Evolutionary conservation across 2,888 invertebrate genomes (phyloP), one percentile per base, ranked within the genome.

Genomic region (Tryphoninae sp.): DNA sequence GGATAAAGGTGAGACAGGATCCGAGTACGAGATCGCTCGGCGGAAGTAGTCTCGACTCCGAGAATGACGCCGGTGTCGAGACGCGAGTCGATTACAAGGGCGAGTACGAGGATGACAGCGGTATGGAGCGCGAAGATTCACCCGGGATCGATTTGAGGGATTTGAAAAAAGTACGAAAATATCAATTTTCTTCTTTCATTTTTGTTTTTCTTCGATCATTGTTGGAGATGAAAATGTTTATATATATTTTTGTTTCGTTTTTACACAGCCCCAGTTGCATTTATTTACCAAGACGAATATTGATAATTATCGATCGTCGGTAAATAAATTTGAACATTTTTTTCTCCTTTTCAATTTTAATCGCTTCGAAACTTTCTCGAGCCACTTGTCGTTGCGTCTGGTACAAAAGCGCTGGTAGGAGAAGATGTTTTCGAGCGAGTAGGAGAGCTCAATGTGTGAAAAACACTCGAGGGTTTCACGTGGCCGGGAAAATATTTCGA

Each of bases 1-100:
- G 91, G 91, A 92, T 92, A 76, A 92, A 91, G 87, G 91, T 91
- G 58, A 89, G 91, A 42, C 91, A 91, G 85, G 90, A 89, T 86
- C 82, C 86, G 76, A 83, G 88, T 83, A 85, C 86, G 79, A 80
- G 85, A 59, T 64, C 85, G n/a, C 64, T 78, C 80, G 81, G 72
- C 8, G 82, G 73, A 40, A 82, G 59, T 65, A 83, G 81, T 53
- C 74, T 81, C 71, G 79, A 80, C 59, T 75, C 81, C 42, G 83
- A 78, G 73, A 82, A 84, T 61, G 80, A 83, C 72, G 82, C 72
- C 23, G 77, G 83, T 51, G 72, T 78, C 49, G 83, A 79, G 65
- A 82, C 84, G 23, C 83, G 84, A 80, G 84, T 78, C 55, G 74
- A 82, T 61, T 68, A 68, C 67, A 86, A 86, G 58, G 87, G 82